Base-by-base conservation (phyloP, 1,140 invertebrate species). In the Aricia agestis region DNA sequence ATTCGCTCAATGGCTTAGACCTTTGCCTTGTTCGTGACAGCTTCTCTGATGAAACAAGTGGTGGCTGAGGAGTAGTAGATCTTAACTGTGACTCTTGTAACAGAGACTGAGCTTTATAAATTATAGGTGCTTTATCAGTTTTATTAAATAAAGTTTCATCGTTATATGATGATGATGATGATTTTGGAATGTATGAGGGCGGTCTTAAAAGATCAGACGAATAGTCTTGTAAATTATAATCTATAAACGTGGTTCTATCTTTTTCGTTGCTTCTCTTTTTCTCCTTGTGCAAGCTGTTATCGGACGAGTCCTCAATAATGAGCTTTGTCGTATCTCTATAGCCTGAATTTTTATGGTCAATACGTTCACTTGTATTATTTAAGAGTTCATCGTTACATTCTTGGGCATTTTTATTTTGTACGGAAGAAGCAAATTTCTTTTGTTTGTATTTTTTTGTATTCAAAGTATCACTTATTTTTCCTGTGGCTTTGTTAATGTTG, bases 71-170 rank as follows among this genome's bases (percentile, higher is more conserved):
- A 0, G 74, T 36, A 1, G 79, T 76, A 42, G 83, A 84, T 67
- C 81, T 69, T 15, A 85, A 67, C 69, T 87, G 82, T 2, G 83
- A 79, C 17, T 88, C 85, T n/a, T 82, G 68, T 15, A 84, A 18
- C 61, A 89, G 69, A 9, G 78, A 85, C 52, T 85, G 81, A 17
- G 82, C 81, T 79, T 86, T 91, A 65, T 87, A 87, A 52, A 84
- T 82, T 25, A 73, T 74, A 32, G 79, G 72, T 63, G 66, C 74
- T 72, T 74, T 77, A 52, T 42, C 65, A 25, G 31, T 67, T 71
- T 73, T 57, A 74, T 81, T 70, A 18, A 74, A 69, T 32, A 19
- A 67, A 41, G 73, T 57, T 71, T 75, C 69, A 65, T 83, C 74
- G 41, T 66, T 67, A 18, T 85, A 76, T 63, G 73, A 25, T 25